Evolutionary conservation across 1,140 invertebrate species (phyloP).

Genomic region (Andrena cerasifolii): DNA sequence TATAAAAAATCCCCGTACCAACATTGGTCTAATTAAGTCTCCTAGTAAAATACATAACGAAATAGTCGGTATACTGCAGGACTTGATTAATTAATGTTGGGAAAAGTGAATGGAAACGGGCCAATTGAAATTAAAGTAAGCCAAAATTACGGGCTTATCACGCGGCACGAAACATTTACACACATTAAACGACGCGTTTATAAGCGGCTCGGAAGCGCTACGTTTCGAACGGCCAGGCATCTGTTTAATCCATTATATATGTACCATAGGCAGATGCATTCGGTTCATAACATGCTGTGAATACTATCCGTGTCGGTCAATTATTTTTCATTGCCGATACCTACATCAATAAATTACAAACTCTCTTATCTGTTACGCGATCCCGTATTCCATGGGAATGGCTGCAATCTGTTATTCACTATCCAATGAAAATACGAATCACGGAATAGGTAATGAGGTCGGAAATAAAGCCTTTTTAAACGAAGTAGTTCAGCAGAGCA

Average conservation of each 20-base stretch:
- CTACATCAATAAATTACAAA: neutral
- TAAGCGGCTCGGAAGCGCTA: conserved; percentile 21
- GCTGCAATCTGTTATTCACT: neutral
- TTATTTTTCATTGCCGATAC: conserved; percentile 28
- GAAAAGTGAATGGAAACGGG: neutral
- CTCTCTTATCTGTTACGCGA: neutral
- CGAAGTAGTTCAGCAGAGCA: neutral
- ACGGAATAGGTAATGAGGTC: neutral
- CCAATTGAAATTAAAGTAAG: conserved; percentile 15
- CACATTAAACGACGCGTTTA: conserved; percentile 7
- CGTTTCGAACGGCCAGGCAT: conserved; percentile 9
- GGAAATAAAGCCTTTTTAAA: neutral
- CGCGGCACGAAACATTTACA: neutral
- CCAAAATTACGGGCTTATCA: neutral
- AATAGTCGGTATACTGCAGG: too few species aligned
- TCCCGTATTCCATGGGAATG: too few species aligned
- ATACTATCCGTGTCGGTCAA: conserved; percentile 15
- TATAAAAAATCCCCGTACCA: too few species aligned
- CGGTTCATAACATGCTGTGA: conserved; percentile 15
- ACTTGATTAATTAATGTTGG: neutral
- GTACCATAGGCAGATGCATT: neutral
- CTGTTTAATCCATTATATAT: conserved; percentile 44
- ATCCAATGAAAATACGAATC: neutral
- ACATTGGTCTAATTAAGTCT: too few species aligned
- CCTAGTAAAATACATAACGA: too few species aligned